phyloP scores from a whole-genome alignment of 2,113 vertebrate species.

The Gallinago media region DNA sequence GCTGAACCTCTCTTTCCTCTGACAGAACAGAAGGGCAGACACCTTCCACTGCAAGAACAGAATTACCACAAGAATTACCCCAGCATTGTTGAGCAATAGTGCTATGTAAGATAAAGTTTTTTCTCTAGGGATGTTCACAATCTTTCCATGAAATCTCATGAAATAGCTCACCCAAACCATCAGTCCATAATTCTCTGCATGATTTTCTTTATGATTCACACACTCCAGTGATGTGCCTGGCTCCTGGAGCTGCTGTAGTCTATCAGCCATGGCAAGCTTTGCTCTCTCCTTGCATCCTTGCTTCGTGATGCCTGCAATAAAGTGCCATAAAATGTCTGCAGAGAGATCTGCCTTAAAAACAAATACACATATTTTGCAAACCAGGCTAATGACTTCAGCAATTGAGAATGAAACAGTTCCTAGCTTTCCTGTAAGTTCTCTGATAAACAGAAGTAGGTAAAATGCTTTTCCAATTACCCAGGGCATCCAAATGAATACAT shows the following conservation, averaged over 20 bases:
- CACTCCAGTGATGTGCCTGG: background rate
- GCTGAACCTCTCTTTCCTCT: background rate
- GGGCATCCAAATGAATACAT: background rate
- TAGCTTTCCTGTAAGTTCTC: background rate
- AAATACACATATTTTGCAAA: background rate
- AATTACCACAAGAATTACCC: background rate
- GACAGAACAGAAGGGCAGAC: background rate
- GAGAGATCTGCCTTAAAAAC: background rate
- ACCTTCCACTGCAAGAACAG: background rate
- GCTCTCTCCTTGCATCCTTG: background rate
- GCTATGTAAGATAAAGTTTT: background rate
- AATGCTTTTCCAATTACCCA: background rate
- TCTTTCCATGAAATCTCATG: background rate
- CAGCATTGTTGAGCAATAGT: background rate
- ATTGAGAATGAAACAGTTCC: background rate
- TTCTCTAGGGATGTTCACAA: background rate
- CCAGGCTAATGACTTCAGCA: background rate
- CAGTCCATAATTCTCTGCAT: background rate
- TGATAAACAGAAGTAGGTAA: conserved; percentile 17
- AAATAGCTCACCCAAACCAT: background rate
- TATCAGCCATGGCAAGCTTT: background rate
- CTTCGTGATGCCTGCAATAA: background rate
- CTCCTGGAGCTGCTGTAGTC: background rate
- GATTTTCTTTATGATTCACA: background rate
- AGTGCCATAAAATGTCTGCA: background rate